phyloP scores from a whole-genome alignment of 2,888 invertebrate species.

The Pedicia rivosa region DNA sequence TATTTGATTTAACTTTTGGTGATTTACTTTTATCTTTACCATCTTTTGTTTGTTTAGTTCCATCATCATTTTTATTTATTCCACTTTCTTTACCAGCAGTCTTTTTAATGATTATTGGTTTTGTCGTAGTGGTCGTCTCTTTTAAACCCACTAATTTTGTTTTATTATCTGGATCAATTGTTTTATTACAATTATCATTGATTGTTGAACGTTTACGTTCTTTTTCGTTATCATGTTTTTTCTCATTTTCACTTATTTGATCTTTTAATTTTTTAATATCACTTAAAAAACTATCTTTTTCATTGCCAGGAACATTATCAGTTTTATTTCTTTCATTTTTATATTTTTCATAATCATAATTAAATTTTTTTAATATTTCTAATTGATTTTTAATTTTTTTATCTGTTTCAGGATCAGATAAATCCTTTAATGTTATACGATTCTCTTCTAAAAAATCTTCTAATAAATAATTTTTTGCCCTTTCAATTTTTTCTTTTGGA shows the following conservation, averaged over 20 bases:
- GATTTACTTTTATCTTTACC: too few relatives aligned
- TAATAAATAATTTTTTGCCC: conserved; percentile 37
- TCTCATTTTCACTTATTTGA: conserved; percentile 17
- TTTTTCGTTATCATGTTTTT: not conserved
- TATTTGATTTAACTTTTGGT: too few relatives aligned
- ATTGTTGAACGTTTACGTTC: not conserved
- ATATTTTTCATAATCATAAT: conserved; percentile 26
- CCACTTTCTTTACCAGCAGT: too few relatives aligned
- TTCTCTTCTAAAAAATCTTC: conserved; percentile 35
- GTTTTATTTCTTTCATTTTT: conserved; percentile 21
- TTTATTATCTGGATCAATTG: not conserved
- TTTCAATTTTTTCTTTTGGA: conserved; percentile 23
- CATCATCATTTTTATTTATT: too few relatives aligned
- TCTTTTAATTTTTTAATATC: conserved; percentile 25
- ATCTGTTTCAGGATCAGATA: conserved; percentile 26
- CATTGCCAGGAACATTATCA: conserved; percentile 19
- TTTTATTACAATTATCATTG: not conserved
- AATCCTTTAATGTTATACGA: conserved; percentile 24
- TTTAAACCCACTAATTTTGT: too few relatives aligned
- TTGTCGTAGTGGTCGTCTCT: too few relatives aligned
- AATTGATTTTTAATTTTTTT: conserved; percentile 23
- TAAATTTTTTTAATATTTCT: conserved; percentile 21
- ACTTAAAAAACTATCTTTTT: conserved; percentile 24
- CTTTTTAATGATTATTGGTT: too few relatives aligned
- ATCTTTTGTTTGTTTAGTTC: not conserved